Percentiles rank a stretch among this genome's conserved stretches.
Conservation (phyloP, 2,113 vertebrate genomes). For the Chrysemys picta region DNA sequence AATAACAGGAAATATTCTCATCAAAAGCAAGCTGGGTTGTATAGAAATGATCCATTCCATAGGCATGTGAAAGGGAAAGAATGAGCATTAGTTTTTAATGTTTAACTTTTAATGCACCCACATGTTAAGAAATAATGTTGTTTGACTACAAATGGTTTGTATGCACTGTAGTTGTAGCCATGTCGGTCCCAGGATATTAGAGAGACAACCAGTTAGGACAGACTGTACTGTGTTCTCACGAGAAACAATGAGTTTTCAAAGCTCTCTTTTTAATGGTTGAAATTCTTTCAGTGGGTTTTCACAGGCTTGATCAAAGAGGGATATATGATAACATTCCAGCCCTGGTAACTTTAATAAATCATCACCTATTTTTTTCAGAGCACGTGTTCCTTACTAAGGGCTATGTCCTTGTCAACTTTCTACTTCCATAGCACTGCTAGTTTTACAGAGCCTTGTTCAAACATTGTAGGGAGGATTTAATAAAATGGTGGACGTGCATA, state of each 20-base stretch:
- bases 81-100: conserved; percentile 41
- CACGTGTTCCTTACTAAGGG: background rate
- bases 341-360: background rate
- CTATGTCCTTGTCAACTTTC: background rate
- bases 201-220: conserved; percentile 41
- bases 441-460: background rate
- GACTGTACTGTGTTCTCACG: background rate
- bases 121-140: too few relatives aligned
- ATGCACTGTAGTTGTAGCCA: too few relatives aligned
- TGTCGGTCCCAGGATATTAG: too few relatives aligned
- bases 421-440: background rate
- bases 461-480: background rate
- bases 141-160: too few relatives aligned
- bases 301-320: background rate
- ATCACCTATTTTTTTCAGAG: background rate
- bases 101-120: conserved; percentile 52
- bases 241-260: conserved; percentile 56
- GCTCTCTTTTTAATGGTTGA: background rate
- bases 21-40: conserved; percentile 19
- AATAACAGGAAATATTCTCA: conserved; percentile 60
- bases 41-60: background rate
- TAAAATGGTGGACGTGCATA: background rate
- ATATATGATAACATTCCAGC: too few relatives aligned
- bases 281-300: background rate
- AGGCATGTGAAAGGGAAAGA: conserved; percentile 14